Base-by-base conservation (phyloP, 2,113 vertebrate genomes). In the Lanius collurio region DNA sequence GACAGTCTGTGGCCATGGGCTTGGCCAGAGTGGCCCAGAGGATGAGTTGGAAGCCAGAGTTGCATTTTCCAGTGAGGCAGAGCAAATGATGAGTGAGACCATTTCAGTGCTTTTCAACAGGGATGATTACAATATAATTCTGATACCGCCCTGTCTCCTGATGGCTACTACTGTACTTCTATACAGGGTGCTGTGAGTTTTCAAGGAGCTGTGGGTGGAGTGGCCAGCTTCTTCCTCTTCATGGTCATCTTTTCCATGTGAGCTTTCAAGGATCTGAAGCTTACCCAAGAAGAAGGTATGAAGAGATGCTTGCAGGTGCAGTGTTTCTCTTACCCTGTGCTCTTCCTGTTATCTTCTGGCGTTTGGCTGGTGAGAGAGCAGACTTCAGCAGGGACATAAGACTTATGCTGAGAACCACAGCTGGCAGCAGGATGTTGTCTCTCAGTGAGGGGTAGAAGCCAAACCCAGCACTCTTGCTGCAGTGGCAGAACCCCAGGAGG, bases 391-490 rank as follows among this genome's bases (percentile, higher is more conserved):
- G 65, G 88, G 68, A 37, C 20, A 31, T 56, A 68, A 65, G 64
- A 28, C 30, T 78, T 94, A 56, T 80, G 80, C 55, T 83, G 91
- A 80, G 74, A 87, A 10, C 26, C 1, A 4, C 62, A 53, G 53
- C 57, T 84, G 78, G 65, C 63, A 89, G 82, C 47, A 82, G 62
- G 28, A 44, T 60, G 33, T 37, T 1, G 1, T 68, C 13, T 89
- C n/a, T 93, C 82, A 49, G 57, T 1, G 0, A 62, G 35, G 24
- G 21, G 50, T 23, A 74, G 88, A 69, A 88, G 71, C 55, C 76
- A 44, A 74, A 50, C 30, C 27, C 12, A 4, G 37, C 0, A 0
- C 2, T 4, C 41, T 69, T 1, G 0, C 79, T 80, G 62, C 65
- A 65, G 78, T 41, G 75, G 67, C 41, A 37, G 37, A 37, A 93